A percentile compares a stretch with the other conserved stretches of the same genome.
These are phyloP conservation scores for Corydoras maculifer DNA, from an alignment of 2,113 vertebrate species.

Conservation along the genomic window DNA sequence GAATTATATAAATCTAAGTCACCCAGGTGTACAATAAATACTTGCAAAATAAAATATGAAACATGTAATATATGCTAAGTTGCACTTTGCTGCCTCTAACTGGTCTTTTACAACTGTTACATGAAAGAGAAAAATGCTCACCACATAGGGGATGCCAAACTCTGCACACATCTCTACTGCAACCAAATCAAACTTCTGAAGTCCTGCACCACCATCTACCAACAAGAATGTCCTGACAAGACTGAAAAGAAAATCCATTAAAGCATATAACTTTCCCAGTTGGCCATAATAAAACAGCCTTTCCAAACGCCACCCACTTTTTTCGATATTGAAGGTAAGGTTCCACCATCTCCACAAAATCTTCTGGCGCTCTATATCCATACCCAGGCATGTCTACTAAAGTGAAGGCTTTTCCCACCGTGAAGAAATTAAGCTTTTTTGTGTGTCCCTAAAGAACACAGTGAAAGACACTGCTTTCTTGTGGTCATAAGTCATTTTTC, in stretches of 20 bases:
- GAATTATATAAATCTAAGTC: no score
- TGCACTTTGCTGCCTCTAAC: slow-evolving; percentile 15
- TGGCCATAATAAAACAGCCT: no score
- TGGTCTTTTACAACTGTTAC: slow-evolving; percentile 9
- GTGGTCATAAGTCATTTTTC: no score
- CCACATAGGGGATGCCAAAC: slow-evolving; percentile 83
- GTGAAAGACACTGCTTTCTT: not conserved
- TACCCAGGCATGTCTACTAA: slow-evolving; percentile 96
- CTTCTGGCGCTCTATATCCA: slow-evolving; percentile 76
- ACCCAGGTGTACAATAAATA: no score
- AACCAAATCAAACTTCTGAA: slow-evolving; percentile 74
- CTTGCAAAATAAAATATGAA: not conserved
- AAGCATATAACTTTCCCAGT: no score
- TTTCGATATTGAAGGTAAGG: slow-evolving; percentile 76
- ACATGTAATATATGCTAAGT: not conserved
- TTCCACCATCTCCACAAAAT: slow-evolving; percentile 93
- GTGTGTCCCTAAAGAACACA: slow-evolving; percentile 78
- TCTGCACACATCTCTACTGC: slow-evolving; percentile 95
- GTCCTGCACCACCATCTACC: slow-evolving; percentile 78
- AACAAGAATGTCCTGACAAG: slow-evolving; percentile 86
- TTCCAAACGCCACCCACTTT: slow-evolving; percentile 65
- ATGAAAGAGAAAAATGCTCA: slow-evolving; percentile 50
- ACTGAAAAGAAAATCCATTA: slow-evolving; percentile 52
- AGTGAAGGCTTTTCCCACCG: slow-evolving; percentile 79
- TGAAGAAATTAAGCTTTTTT: slow-evolving; percentile 96